phyloP scores from a whole-genome alignment of 2,888 invertebrate species.

The Achlya flavicornis region DNA sequence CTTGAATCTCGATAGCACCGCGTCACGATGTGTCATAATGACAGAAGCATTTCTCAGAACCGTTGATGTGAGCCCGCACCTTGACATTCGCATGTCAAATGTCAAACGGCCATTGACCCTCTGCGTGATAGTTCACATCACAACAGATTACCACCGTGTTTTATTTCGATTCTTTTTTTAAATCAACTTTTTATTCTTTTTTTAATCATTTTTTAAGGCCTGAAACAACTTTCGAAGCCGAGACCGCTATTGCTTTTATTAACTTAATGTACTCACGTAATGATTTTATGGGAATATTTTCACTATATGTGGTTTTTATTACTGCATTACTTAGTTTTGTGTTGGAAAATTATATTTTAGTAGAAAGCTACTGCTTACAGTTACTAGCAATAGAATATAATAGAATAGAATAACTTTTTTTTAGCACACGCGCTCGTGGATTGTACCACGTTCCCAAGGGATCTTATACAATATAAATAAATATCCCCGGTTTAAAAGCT shows the following conservation, averaged over 20 bases:
- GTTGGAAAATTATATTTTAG: not conserved
- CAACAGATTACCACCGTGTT: conserved; percentile 41
- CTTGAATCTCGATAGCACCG: conserved; percentile 34
- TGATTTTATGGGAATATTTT: conserved; percentile 4
- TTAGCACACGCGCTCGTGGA: not conserved
- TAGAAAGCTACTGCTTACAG: not conserved
- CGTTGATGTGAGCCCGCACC: conserved; percentile 51
- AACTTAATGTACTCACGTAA: conserved; percentile 6
- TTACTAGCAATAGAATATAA: too few relatives aligned
- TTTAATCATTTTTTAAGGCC: conserved; percentile 17
- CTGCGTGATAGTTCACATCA: conserved; percentile 64
- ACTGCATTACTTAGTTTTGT: not conserved
- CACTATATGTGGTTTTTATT: conserved; percentile 7
- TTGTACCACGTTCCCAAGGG: not conserved
- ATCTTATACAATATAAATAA: too few relatives aligned
- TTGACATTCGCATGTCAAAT: conserved; percentile 83
- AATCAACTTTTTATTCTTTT: conserved; percentile 15
- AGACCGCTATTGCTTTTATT: conserved; percentile 5
- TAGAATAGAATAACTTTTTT: too few relatives aligned
- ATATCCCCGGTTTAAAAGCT: too few relatives aligned
- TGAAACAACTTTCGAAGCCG: conserved; percentile 24
- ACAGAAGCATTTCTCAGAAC: conserved; percentile 47
- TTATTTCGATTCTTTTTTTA: conserved; percentile 40
- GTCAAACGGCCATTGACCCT: conserved; percentile 73
- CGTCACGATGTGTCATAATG: conserved; percentile 34